Evolutionary conservation across 2,888 invertebrate species (phyloP).

Genomic region (Leptopterna dolabrata): DNA sequence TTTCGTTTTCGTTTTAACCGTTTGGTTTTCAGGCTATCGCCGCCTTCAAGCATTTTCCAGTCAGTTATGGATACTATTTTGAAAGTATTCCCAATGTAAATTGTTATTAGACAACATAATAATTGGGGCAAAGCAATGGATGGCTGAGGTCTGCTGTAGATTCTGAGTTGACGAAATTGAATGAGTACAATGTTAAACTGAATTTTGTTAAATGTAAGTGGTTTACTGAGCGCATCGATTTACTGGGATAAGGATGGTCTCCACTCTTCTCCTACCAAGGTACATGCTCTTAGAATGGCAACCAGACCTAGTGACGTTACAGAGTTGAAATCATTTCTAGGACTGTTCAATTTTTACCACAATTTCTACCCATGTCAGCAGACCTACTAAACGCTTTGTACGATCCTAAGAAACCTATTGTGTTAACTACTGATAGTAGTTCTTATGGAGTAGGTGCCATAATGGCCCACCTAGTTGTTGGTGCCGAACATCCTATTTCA

Average conservation of each 20-base stretch:
- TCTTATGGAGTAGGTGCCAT: slow-evolving; percentile 63
- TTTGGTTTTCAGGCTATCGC: background rate
- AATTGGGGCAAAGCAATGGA: background rate
- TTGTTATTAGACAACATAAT: too few relatives aligned
- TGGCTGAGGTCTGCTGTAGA: background rate
- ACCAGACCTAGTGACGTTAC: background rate
- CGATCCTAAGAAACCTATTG: slow-evolving; percentile 61
- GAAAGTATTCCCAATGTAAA: background rate
- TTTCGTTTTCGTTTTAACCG: slow-evolving; percentile 9
- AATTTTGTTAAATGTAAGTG: background rate
- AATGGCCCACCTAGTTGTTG: slow-evolving; percentile 57
- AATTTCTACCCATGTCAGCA: slow-evolving; percentile 30
- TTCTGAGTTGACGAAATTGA: background rate
- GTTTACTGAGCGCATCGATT: background rate
- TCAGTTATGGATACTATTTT: background rate
- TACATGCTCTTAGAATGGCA: background rate
- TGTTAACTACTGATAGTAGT: too few relatives aligned
- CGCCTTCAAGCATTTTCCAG: too few relatives aligned
- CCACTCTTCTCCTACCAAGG: too few relatives aligned
- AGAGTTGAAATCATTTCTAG: slow-evolving; percentile 28
- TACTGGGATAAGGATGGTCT: background rate
- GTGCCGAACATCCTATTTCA: background rate
- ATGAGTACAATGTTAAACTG: too few relatives aligned
- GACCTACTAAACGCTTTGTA: background rate
- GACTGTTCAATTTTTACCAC: slow-evolving; percentile 35